phyloP scores from a whole-genome alignment of 2,113 vertebrate species.

The Calidris pygmaea region DNA sequence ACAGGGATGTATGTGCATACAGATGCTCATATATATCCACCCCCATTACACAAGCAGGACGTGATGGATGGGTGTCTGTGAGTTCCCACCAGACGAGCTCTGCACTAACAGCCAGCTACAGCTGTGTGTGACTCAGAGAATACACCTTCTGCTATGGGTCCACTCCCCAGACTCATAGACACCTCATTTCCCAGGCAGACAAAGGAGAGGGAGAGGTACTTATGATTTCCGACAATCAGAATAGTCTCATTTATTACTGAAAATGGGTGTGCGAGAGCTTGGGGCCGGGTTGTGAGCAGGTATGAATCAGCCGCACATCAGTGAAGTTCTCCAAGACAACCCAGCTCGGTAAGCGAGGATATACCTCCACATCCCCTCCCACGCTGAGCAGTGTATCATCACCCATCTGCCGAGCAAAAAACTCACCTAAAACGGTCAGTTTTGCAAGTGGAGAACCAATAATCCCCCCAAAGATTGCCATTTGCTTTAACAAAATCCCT shows the following conservation, averaged over 20 bases:
- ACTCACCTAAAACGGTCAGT: background rate
- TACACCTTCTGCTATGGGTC: background rate
- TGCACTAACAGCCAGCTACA: background rate
- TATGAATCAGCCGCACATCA: background rate
- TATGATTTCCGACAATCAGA: background rate
- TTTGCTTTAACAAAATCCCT: background rate
- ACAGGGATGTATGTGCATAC: background rate
- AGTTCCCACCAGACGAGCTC: background rate
- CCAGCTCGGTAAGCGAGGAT: background rate
- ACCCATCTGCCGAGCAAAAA: background rate
- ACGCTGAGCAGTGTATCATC: fast-evolving
- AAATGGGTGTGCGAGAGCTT: background rate
- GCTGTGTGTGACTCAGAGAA: background rate
- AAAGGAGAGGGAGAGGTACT: background rate
- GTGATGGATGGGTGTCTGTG: background rate
- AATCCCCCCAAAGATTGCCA: background rate
- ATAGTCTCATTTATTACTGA: background rate
- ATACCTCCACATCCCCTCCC: background rate
- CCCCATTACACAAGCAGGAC: fast-evolving
- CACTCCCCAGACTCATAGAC: background rate
- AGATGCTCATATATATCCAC: fast-evolving
- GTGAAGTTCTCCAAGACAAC: background rate
- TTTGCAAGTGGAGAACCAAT: background rate
- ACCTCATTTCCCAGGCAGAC: background rate
- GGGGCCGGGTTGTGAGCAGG: background rate